A percentile compares a stretch with the other conserved stretches of the same genome.
phyloP scores from a whole-genome alignment of 2,888 invertebrate genomes.

The Hypolimnas misippus region DNA sequence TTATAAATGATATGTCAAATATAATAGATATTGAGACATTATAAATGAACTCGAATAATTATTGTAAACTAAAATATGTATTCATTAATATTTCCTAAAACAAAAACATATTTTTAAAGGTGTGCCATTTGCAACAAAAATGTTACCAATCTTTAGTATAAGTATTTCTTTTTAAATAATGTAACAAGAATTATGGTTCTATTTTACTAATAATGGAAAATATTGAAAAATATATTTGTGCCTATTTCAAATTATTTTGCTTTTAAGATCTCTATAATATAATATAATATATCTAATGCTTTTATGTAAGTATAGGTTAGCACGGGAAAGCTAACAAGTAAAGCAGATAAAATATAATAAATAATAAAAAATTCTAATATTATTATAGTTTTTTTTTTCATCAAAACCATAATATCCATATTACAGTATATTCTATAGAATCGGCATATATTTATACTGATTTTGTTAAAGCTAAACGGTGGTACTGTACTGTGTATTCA shows the following conservation, averaged over 20 bases:
- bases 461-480: no score
- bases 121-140: constrained; percentile 46
- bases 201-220: constrained; percentile 31
- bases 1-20: not conserved
- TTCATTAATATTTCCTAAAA: constrained; percentile 3
- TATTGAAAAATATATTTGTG: constrained; percentile 20
- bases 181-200: constrained; percentile 8
- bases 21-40: not conserved
- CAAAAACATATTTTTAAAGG: constrained; percentile 14
- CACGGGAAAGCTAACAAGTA: constrained; percentile 2
- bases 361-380: constrained; percentile 19
- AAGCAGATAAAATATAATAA: constrained; percentile 10
- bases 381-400: constrained; percentile 6
- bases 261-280: constrained; percentile 32
- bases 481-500: no score
- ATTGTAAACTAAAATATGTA: constrained; percentile 2
- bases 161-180: constrained; percentile 14
- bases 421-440: no score
- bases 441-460: no score
- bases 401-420: not conserved
- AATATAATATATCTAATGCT: constrained; percentile 32
- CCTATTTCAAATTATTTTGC: constrained; percentile 28
- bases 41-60: not conserved
- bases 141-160: constrained; percentile 43
- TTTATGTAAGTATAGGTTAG: constrained; percentile 21